phyloP scores from a whole-genome alignment of 2,113 vertebrate species.

The Bothrops jararaca region DNA sequence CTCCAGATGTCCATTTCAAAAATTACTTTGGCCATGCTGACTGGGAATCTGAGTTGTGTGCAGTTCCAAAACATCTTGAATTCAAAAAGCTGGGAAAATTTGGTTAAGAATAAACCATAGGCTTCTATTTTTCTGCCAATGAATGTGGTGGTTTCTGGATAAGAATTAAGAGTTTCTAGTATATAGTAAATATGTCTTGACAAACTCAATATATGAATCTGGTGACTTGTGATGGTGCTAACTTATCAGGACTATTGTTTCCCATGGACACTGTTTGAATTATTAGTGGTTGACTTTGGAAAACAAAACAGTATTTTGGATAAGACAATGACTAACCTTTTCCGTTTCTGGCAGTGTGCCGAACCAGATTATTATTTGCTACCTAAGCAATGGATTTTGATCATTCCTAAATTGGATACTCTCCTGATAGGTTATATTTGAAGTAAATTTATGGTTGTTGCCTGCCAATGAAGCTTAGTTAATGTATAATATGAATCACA shows the following conservation, averaged over 20 bases:
- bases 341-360: background rate
- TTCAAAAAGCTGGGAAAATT: background rate
- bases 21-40: background rate
- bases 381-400: background rate
- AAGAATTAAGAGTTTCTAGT: background rate
- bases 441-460: background rate
- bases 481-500: background rate
- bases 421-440: background rate
- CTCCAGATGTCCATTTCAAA: background rate
- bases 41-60: background rate
- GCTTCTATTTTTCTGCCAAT: background rate
- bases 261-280: background rate
- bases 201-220: background rate
- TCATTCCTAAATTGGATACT: background rate
- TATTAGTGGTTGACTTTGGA: background rate
- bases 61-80: background rate
- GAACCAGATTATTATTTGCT: background rate
- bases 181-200: background rate
- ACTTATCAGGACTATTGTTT: background rate
- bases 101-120: background rate
- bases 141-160: background rate
- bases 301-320: background rate
- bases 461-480: background rate
- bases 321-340: background rate
- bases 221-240: background rate